phyloP scores from a whole-genome alignment of 1,140 invertebrate species.

The Ceratina australensis region DNA sequence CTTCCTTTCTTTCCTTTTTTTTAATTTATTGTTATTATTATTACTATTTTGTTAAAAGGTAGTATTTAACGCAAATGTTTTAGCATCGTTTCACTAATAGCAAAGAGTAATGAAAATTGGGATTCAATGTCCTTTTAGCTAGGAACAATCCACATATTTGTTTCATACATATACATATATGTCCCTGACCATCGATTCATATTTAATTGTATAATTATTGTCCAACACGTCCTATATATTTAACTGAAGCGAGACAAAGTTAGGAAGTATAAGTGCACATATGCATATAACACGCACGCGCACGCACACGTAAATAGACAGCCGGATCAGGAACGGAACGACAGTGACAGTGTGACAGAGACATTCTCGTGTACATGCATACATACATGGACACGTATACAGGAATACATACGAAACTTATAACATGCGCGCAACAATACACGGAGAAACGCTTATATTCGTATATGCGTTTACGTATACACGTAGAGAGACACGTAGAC shows the following conservation, averaged over 20 bases:
- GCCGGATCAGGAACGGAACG: background rate
- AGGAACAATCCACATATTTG: slow-evolving; percentile 73
- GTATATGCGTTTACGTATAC: background rate
- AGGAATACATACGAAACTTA: no score
- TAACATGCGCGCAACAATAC: no score
- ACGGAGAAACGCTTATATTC: background rate
- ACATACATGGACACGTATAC: background rate
- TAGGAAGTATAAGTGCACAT: slow-evolving; percentile 3
- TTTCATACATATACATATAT: slow-evolving; percentile 72
- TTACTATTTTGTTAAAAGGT: slow-evolving; percentile 10
- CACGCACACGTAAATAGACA: background rate
- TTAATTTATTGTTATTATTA: slow-evolving; percentile 5
- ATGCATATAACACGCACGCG: background rate
- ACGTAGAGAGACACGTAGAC: background rate
- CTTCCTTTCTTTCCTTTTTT: slow-evolving; percentile 27
- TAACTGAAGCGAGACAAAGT: slow-evolving; percentile 37
- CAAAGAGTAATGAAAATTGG: slow-evolving; percentile 43
- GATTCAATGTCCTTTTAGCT: slow-evolving; percentile 41
- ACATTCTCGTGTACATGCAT: background rate
- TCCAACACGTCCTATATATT: slow-evolving; percentile 71
- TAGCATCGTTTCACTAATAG: slow-evolving; percentile 48
- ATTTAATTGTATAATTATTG: slow-evolving; percentile 67
- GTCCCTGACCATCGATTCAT: slow-evolving; percentile 77
- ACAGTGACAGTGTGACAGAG: background rate
- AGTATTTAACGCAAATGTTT: slow-evolving; percentile 42